Conservation (phyloP, 2,797 vertebrate species). For the Microchirus variegatus region DNA sequence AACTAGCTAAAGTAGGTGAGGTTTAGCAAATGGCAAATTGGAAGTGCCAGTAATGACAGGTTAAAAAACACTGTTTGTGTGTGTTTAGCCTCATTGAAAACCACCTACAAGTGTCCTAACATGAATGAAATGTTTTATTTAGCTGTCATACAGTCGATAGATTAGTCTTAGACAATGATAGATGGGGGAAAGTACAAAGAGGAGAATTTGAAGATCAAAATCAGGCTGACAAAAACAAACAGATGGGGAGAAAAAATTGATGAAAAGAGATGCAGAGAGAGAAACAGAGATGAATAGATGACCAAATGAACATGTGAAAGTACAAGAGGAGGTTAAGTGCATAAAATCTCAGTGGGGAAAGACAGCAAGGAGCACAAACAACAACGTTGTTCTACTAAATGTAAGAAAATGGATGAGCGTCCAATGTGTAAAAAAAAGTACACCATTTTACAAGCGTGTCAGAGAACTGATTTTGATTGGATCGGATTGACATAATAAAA, state of each 20-base stretch:
- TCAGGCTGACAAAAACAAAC: conserved; percentile 47
- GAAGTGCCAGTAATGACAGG: too few species aligned
- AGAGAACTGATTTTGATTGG: too few species aligned
- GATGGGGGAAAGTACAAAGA: conserved; percentile 51
- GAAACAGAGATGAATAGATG: background rate
- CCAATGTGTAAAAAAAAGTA: background rate
- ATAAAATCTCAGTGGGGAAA: conserved; percentile 16
- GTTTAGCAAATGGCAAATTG: too few species aligned
- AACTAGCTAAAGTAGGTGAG: too few species aligned
- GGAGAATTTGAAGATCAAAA: conserved; percentile 61
- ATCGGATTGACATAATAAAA: too few species aligned
- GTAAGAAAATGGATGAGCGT: background rate
- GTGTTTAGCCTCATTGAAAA: too few species aligned
- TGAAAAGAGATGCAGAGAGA: too few species aligned
- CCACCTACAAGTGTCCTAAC: too few species aligned
- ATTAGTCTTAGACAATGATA: conserved; percentile 37
- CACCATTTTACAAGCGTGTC: too few species aligned
- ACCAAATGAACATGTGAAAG: conserved; percentile 3
- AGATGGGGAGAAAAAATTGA: conserved; percentile 47
- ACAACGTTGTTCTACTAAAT: conserved; percentile 15
- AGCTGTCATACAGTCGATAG: too few species aligned
- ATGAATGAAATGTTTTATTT: too few species aligned
- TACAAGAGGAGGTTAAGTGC: background rate
- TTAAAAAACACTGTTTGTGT: too few species aligned
- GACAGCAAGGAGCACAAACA: conserved; percentile 4